Evolutionary conservation across 2,113 vertebrate genomes (phyloP).

Genomic region (Eonycteris spelaea): DNA sequence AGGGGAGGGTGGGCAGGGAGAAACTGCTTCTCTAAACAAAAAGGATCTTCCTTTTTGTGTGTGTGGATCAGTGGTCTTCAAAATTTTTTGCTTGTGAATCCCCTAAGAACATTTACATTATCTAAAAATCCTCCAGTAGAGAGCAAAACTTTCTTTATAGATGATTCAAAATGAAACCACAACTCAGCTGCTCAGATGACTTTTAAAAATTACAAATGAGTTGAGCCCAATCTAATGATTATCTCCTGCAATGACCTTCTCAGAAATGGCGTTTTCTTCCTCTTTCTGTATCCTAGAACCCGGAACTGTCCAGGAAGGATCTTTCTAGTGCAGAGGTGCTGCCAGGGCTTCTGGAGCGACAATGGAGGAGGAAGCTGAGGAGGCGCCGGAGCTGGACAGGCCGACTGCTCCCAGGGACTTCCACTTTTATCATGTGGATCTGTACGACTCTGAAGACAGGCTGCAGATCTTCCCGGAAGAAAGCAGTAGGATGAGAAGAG

Average conservation of each 20-base stretch:
- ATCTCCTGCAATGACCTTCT: not conserved
- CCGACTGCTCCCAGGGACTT: conserved; percentile 60
- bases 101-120: not conserved
- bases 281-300: conserved; percentile 57
- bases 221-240: not conserved
- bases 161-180: not conserved
- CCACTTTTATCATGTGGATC: conserved; percentile 84
- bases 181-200: not conserved
- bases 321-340: not conserved
- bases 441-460: conserved; percentile 84
- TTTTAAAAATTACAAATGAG: not conserved
- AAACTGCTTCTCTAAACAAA: not conserved
- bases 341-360: not conserved
- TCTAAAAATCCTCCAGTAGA: not conserved
- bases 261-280: not conserved
- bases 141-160: not conserved
- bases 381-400: not conserved
- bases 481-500: conserved; percentile 51
- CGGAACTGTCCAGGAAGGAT: conserved; percentile 1
- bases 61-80: not conserved
- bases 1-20: too few relatives aligned
- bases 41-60: not conserved
- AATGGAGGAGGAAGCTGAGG: conserved; percentile 44
- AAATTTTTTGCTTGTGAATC: not conserved
- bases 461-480: conserved; percentile 86